These are phyloP conservation scores for Heliconius congener DNA, from an alignment of 1,140 invertebrate species.

Conservation along the genomic window DNA sequence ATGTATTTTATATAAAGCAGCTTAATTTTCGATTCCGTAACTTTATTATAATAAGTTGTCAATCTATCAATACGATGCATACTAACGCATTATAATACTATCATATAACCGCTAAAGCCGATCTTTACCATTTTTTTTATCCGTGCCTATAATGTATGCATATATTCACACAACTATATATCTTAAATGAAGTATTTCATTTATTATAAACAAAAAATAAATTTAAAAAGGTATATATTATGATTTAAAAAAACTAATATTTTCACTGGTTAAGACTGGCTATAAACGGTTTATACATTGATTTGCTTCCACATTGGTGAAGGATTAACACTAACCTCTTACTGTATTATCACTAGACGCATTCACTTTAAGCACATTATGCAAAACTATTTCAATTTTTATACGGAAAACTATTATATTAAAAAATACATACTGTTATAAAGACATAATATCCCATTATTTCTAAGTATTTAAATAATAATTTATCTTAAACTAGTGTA, in stretches of 20 bases:
- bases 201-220: too few relatives aligned
- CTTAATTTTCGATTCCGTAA: neutral
- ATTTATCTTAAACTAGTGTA: neutral
- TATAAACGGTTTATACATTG: constrained; percentile 14
- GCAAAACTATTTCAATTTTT: constrained; percentile 10
- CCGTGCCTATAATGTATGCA: neutral
- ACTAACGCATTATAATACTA: neutral
- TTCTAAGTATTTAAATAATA: neutral
- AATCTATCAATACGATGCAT: neutral
- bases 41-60: neutral
- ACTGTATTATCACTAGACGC: constrained; percentile 23
- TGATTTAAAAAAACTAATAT: neutral
- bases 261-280: constrained; percentile 8
- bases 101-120: neutral
- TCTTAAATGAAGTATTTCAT: too few relatives aligned
- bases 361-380: constrained; percentile 29
- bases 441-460: too few relatives aligned
- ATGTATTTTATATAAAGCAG: too few relatives aligned
- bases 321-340: constrained; percentile 22
- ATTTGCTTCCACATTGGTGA: constrained; percentile 4
- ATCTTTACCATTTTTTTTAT: neutral
- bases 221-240: too few relatives aligned
- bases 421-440: neutral
- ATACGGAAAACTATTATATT: neutral
- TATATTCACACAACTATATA: too few relatives aligned